Evolutionary conservation across 2,888 invertebrate species (phyloP).

Genomic region (Mimumesa dahlbomi): DNA sequence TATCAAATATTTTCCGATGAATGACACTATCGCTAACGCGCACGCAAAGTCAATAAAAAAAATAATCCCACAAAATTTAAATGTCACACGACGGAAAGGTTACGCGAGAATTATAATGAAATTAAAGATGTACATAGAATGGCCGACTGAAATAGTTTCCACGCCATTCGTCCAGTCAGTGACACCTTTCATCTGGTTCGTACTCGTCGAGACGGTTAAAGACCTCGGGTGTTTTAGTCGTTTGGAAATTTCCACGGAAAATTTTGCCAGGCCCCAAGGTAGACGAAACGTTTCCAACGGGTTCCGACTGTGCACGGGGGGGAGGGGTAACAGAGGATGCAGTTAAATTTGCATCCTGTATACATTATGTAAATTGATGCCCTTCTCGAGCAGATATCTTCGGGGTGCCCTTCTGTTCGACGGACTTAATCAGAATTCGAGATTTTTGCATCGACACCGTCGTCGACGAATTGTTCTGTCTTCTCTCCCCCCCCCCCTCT

Average conservation of each 20-base stretch:
- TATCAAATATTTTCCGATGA: too few species aligned
- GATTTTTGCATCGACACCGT: slow-evolving; percentile 20
- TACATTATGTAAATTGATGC: slow-evolving; percentile 69
- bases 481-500: too few species aligned
- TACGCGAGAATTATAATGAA: not conserved
- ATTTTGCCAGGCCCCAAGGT: slow-evolving; percentile 30
- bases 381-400: slow-evolving; percentile 44
- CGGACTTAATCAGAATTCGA: slow-evolving; percentile 7
- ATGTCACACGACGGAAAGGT: not conserved
- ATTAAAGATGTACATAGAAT: not conserved
- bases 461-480: not conserved
- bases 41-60: not conserved
- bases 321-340: slow-evolving; percentile 5
- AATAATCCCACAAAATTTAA: not conserved
- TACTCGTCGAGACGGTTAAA: slow-evolving; percentile 4
- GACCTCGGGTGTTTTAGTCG: slow-evolving; percentile 6
- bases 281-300: slow-evolving; percentile 15
- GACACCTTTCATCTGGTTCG: not conserved
- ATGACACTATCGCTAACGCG: too few species aligned
- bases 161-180: not conserved
- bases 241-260: slow-evolving; percentile 52
- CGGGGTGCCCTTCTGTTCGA: slow-evolving; percentile 25
- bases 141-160: not conserved
- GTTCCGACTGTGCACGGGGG: not conserved
- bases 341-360: slow-evolving; percentile 69